Conservation (phyloP, 2,113 vertebrate genomes). For the Poeciliopsis prolifica region DNA sequence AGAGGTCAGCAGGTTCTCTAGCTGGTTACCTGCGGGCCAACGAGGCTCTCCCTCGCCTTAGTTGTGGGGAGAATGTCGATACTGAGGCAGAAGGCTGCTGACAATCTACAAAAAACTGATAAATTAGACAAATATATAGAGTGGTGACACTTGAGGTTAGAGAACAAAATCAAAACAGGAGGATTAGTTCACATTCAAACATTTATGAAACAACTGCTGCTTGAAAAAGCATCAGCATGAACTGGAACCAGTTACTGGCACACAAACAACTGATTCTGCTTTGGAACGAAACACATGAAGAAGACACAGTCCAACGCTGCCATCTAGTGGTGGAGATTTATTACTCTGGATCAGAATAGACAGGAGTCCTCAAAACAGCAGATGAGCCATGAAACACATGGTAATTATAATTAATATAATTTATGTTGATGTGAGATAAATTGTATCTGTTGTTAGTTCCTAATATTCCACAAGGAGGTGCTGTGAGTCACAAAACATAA, state of each 20-base stretch:
- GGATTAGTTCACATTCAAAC: conserved; percentile 50
- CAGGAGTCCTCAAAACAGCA: background rate
- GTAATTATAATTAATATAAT: background rate
- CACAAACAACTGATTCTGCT: background rate
- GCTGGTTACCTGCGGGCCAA: conserved; percentile 89
- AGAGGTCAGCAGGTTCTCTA: conserved; percentile 35
- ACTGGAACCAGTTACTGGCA: background rate
- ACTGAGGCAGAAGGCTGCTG: conserved; percentile 98
- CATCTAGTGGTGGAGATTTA: conserved; percentile 30
- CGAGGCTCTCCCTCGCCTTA: conserved; percentile 88
- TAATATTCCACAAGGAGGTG: conserved; percentile 37
- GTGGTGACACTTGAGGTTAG: conserved; percentile 88
- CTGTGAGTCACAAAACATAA: conserved; percentile 12
- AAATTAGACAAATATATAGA: conserved; percentile 99
- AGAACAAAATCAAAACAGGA: conserved; percentile 76
- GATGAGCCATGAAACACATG: conserved; percentile 5
- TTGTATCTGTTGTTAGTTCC: conserved; percentile 6
- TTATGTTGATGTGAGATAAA: background rate
- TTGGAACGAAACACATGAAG: background rate
- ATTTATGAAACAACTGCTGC: background rate
- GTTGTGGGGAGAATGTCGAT: conserved; percentile 94
- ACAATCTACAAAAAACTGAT: conserved; percentile 99
- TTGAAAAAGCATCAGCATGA: background rate
- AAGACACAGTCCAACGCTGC: conserved; percentile 29
- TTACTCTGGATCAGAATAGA: background rate